Evolutionary conservation across 2,888 invertebrate species (phyloP), one percentile per base, ranked within the genome.

Genomic region (Drosophila histrio): DNA sequence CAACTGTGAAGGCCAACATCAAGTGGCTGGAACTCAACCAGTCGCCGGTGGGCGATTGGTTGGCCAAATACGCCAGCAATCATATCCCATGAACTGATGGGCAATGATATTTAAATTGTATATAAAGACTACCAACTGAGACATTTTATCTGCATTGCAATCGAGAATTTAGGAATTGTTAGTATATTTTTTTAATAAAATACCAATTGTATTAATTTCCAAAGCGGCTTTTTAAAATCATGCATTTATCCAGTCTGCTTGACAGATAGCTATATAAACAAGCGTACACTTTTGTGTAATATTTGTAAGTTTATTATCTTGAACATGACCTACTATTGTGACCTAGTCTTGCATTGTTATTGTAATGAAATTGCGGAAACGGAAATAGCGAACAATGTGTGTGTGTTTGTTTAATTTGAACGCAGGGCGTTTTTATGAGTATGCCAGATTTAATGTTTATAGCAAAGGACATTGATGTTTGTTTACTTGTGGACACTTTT

Each of bases 1-100:
- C 97, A 90, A 95, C 93, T 0, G 95, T 97, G 0, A 92, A 93
- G 44, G 95, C 94, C 87, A 98, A 97, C 88, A 96, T 98, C 11
- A 93, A 94, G 59, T 98, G 98, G 98, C 90, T 95, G 54, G 88
- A 92, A 13, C 93, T 92, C 0, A 94, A 96, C 88, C 93, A 93
- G 39, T 79, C 88, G 0, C 88, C 91, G 2, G 93, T 97, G 2
- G 92, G 93, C 17, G 80, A 91, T 0, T 97, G 96, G 96, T 91
- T 96, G 47, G 70, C 73, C 36, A 69, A 54, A 43, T 80, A 67
- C n/a, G 73, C 57, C 28, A 75, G 62, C 52, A 84, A 84, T 52
- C 60, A 78, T 70, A 86, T 84, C 30, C 64, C 74, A 39, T 80
- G 39, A 78, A 63, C 15, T 21, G 26, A 7, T 59, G 57, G 36